These are phyloP conservation scores for Tiaroga cobitis DNA, from an alignment of 2,797 vertebrate species.

Conservation along the genomic window DNA sequence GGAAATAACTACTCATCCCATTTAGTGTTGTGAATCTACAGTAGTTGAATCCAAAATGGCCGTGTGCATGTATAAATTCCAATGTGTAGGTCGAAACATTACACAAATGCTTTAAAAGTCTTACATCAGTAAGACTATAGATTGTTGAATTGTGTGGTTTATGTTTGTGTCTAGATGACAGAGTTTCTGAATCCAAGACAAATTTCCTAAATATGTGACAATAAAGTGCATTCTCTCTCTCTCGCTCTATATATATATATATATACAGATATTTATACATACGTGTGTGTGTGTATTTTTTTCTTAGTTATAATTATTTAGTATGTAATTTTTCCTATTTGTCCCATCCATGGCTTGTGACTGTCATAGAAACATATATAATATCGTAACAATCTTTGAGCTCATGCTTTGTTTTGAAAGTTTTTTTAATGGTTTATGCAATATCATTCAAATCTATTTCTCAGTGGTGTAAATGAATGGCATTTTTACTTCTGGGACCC, in stretches of 20 bases:
- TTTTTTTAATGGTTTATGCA: conserved; percentile 12
- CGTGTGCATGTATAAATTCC: not conserved
- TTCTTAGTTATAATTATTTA: no score
- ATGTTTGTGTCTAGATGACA: no score
- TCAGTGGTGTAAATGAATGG: not conserved
- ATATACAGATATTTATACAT: no score
- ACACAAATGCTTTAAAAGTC: not conserved
- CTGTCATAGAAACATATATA: not conserved
- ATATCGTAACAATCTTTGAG: not conserved
- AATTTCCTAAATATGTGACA: no score
- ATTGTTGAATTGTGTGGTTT: no score
- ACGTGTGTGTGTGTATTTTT: no score
- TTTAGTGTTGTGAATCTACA: not conserved
- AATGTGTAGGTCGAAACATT: not conserved
- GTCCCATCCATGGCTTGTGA: not conserved
- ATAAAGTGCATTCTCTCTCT: no score
- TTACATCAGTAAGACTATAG: not conserved
- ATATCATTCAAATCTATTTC: not conserved
- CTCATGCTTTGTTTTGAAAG: not conserved
- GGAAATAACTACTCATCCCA: not conserved
- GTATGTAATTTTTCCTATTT: no score
- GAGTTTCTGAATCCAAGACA: no score
- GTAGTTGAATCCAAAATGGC: not conserved
- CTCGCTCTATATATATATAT: no score
- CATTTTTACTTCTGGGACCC: conserved; percentile 6